phyloP scores from a whole-genome alignment of 1,140 invertebrate genomes.

The Hypsibius dujardini region DNA sequence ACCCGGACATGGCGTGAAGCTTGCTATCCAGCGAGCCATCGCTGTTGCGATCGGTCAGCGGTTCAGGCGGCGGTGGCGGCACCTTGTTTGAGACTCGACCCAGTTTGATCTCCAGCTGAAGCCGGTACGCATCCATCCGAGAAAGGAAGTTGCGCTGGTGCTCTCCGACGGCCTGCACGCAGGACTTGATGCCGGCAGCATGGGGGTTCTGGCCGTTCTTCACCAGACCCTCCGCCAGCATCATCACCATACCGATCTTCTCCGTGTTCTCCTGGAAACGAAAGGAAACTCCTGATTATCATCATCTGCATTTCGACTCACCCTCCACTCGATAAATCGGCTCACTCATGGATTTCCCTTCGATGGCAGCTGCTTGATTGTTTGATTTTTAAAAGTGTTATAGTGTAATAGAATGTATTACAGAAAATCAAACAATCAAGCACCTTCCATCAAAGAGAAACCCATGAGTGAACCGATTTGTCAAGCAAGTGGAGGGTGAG shows the following conservation, averaged over 20 bases:
- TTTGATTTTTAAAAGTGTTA: too few relatives aligned
- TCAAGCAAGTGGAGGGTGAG: too few relatives aligned
- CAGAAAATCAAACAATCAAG: neutral
- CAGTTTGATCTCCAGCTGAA: slow-evolving; percentile 33
- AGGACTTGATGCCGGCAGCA: slow-evolving; percentile 74
- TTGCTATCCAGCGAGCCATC: slow-evolving; percentile 6
- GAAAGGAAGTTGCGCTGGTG: slow-evolving; percentile 85
- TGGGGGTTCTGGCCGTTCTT: slow-evolving; percentile 79
- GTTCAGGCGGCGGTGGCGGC: slow-evolving; percentile 17
- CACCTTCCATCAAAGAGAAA: too few relatives aligned
- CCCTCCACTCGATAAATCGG: too few relatives aligned
- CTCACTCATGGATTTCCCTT: neutral
- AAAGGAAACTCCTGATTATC: neutral
- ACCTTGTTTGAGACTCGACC: slow-evolving; percentile 26
- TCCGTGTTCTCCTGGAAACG: slow-evolving; percentile 61
- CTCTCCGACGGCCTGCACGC: slow-evolving; percentile 80
- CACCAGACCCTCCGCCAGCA: slow-evolving; percentile 78
- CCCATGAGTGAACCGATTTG: too few relatives aligned
- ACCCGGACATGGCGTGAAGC: neutral
- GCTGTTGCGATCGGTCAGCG: slow-evolving; percentile 20
- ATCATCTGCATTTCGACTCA: too few relatives aligned
- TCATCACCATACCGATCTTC: slow-evolving; percentile 72
- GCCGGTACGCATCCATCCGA: slow-evolving; percentile 66
- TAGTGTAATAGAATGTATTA: neutral
- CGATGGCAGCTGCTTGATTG: neutral